Base-by-base conservation (phyloP, 2,888 invertebrate genomes). In the Agrochola circellaris region DNA sequence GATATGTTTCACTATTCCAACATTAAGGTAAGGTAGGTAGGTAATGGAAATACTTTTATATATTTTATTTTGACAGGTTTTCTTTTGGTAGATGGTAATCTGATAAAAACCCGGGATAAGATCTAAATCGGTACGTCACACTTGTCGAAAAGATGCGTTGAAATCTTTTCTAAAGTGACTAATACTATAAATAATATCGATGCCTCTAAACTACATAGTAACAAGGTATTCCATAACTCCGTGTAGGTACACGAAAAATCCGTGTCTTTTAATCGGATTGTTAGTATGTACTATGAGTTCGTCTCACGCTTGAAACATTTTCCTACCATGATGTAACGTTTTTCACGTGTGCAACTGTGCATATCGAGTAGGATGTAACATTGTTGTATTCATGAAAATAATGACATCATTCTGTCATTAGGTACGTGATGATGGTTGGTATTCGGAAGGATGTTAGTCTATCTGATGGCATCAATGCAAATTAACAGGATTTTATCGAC, bases 341-440 rank as follows among this genome's bases (percentile, higher is more conserved):
- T 85, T 76, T 81, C 66, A 77, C 38, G 75, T 67, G 48, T 58
- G 45, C 75, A 60, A 51, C 73, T 34, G 26, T 72, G 73, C 78
- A 78, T 84, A 34, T 60, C 62, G 58, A 78, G 54, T 79, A 66
- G 68, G 34, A 61, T 81, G 62, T 84, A 78, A 87, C 81, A 81
- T 83, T 79, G 79, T 84, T 34, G 75, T 78, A 86, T 86, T 78
- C 58, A 87, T 79, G 80, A 82, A 84, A 81, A 82, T 69, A 78
- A 45, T 87, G 87, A 87, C 80, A 79, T 87, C 86, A 86, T 76
- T 51, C 8, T 17, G 61, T 61, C 38, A 69, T 65, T 72, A 64
- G 23, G 62, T 58, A 84, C 81, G 75, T 77, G 77, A 65, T 79
- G 80, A 77, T 86, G 56, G 56, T 65, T 73, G 62, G 42, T 62